Conservation (phyloP, 2,113 vertebrate species). For the Laticauda colubrina region DNA sequence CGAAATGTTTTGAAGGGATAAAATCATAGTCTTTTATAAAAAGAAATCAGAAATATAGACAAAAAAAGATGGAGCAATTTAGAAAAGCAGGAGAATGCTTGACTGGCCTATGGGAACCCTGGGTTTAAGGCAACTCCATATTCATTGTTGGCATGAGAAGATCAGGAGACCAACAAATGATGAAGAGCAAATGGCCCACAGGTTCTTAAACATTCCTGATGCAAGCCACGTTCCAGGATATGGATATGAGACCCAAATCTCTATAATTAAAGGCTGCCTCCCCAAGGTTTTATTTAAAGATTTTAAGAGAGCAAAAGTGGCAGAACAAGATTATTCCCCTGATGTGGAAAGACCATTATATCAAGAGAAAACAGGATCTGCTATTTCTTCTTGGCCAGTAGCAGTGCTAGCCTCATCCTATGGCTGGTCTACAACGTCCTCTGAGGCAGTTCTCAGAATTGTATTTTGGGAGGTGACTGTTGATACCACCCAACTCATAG, state of each 20-base stretch:
- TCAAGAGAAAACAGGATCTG: not conserved
- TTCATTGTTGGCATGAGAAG: not conserved
- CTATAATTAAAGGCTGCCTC: not conserved
- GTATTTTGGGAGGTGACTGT: not conserved
- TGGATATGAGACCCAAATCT: not conserved
- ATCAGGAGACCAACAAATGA: not conserved
- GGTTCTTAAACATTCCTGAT: not conserved
- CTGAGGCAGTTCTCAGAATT: not conserved
- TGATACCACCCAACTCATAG: not conserved
- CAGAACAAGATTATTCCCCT: not conserved
- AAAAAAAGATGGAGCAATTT: not conserved
- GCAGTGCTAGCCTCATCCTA: not conserved
- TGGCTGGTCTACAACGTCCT: not conserved
- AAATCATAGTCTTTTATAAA: constrained; percentile 13
- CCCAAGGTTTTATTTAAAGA: not conserved
- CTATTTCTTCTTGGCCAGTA: no score
- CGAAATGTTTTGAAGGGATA: constrained; percentile 3
- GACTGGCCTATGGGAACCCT: not conserved
- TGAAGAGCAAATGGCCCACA: not conserved
- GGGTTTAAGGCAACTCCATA: not conserved
- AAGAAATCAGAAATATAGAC: not conserved
- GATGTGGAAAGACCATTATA: not conserved
- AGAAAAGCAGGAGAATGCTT: not conserved
- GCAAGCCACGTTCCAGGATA: not conserved
- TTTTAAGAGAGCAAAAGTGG: not conserved